Evolutionary conservation across 92 coral and sea anemone species (phyloP).

Genomic region (Palythoa grandiflora): DNA sequence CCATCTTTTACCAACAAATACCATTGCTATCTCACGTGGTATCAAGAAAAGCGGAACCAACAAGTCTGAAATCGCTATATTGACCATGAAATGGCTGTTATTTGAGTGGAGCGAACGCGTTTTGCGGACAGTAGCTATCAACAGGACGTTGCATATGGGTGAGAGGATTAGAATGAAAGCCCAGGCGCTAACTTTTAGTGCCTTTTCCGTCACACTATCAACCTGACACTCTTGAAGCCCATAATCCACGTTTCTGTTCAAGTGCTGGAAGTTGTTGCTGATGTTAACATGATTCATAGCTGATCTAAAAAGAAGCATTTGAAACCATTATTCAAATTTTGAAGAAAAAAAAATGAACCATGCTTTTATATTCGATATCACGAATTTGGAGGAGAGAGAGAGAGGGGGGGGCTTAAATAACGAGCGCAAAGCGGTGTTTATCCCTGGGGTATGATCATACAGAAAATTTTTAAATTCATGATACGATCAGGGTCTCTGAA

Average conservation of each 20-base stretch:
- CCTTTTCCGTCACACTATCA: background rate
- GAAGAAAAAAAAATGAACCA: too few relatives aligned
- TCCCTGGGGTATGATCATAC: too few relatives aligned
- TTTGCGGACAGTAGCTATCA: background rate
- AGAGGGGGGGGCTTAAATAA: too few relatives aligned
- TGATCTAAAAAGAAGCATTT: background rate
- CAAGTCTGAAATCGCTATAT: constrained; percentile 27
- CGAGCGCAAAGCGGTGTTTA: too few relatives aligned
- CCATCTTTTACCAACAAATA: background rate
- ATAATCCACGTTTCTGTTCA: background rate
- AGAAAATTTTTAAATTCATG: too few relatives aligned
- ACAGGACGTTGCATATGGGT: background rate
- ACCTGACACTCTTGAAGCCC: background rate
- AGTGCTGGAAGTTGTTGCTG: background rate
- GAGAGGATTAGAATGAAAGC: background rate
- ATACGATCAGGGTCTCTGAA: too few relatives aligned
- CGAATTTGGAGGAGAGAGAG: too few relatives aligned
- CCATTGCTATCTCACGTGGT: background rate
- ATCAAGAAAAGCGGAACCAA: constrained; percentile 1
- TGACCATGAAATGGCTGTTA: constrained; percentile 32
- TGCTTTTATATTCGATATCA: too few relatives aligned
- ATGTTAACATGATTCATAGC: background rate
- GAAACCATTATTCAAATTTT: background rate
- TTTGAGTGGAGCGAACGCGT: background rate
- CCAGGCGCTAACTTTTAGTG: background rate